Percentiles rank a stretch among this genome's conserved stretches.
Evolutionary conservation across 1,140 invertebrate genomes (phyloP).

Genomic region (Drosophila navojoa): DNA sequence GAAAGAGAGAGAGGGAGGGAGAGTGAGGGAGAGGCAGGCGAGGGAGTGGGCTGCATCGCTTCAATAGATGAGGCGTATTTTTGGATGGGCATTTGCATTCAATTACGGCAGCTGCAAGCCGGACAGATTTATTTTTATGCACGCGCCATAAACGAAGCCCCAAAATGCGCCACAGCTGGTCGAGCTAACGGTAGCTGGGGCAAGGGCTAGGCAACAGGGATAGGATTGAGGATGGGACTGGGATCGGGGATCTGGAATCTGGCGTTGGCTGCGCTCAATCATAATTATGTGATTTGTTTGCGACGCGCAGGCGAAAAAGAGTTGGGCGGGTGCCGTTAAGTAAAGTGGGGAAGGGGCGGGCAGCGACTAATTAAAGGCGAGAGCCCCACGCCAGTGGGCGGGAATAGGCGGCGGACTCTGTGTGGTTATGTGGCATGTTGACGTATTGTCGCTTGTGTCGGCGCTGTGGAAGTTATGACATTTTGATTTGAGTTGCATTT

Average conservation of each 20-base stretch:
- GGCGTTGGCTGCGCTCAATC: conserved; percentile 70
- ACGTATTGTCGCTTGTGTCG: conserved; percentile 78
- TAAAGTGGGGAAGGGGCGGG: conserved; percentile 18
- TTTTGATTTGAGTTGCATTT: conserved; percentile 79
- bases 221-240: conserved; percentile 8
- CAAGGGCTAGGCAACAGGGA: conserved; percentile 29
- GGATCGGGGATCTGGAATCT: background rate
- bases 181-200: background rate
- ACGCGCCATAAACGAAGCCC: conserved; percentile 74
- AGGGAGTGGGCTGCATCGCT: conserved; percentile 3
- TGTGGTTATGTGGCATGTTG: conserved; percentile 47
- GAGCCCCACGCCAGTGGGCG: background rate
- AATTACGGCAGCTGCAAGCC: conserved; percentile 76
- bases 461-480: conserved; percentile 70
- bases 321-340: background rate
- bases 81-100: conserved; percentile 80
- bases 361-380: conserved; percentile 69
- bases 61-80: conserved; percentile 65
- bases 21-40: background rate
- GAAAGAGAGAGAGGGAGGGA: background rate
- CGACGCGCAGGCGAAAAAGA: conserved; percentile 42
- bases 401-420: background rate
- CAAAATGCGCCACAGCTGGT: conserved; percentile 62
- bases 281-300: conserved; percentile 81
- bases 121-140: conserved; percentile 81